Base-by-base conservation (phyloP, 2,888 invertebrate genomes). In the Diaperis boleti region DNA sequence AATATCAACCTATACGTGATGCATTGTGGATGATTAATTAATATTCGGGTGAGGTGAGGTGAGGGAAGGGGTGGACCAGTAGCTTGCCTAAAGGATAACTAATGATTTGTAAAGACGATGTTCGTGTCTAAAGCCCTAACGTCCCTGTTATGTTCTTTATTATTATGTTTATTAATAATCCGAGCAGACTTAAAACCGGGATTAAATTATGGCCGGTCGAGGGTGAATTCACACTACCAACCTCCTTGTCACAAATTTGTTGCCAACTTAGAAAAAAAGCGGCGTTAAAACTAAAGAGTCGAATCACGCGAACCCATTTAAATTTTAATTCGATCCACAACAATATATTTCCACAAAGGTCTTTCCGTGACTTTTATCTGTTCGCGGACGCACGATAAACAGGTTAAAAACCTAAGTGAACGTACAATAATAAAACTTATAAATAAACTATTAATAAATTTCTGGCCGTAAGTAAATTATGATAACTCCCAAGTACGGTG, bases 81-180 rank as follows among this genome's bases (percentile, higher is more conserved):
- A 69, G 72, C 73, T 70, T 69, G 73, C 72, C 74, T 77, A 78
- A 79, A 75, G 79, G 78, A 79, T 79, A 79, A 79, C 79, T 79
- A 79, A 79, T 79, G 79, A 79, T 79, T 78, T 78, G 79, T 79
- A 79, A 79, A 79, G 79, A 79, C 78, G 78, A 74, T 71, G 75
- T 75, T 72, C 75, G 72, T 73, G 75, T 74, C 74, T 73, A 71
- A 72, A 73, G 66, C 74, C 71, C 66, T 70, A 68, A 70, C 70
- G 71, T 72, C 72, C 69, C 69, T 67, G 64, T 59, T 59, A 64
- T 64, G 64, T 64, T 64, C 64, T 64, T 64, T 64, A 64, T 64
- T 64, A 63, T 63, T 64, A 63, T 63, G 63, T 63, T 63, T 64
- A 64, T 64, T 64, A 64, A 64, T 64, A 64, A 64, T 64, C 64